Conservation (phyloP, 2,113 vertebrate species). For the Nerophis lumbriciformis region DNA sequence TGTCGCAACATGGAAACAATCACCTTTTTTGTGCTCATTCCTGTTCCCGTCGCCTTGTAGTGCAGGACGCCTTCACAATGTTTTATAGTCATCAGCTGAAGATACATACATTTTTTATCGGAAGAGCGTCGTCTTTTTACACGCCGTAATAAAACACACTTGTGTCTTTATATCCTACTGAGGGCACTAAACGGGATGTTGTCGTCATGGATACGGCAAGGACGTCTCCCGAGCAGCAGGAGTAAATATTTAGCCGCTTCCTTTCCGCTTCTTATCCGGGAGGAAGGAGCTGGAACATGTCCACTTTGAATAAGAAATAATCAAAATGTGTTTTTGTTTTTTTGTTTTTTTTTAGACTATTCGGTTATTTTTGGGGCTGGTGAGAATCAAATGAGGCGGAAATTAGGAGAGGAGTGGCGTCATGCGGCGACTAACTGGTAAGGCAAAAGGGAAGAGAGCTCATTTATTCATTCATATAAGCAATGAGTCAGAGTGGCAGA, state of each 20-base stretch:
- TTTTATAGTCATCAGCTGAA: slow-evolving; percentile 29
- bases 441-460: slow-evolving; percentile 4
- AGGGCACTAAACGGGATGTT: slow-evolving; percentile 19
- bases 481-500: slow-evolving; percentile 26
- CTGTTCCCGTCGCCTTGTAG: neutral
- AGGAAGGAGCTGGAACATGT: slow-evolving; percentile 8
- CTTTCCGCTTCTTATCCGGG: neutral
- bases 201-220: slow-evolving; percentile 15
- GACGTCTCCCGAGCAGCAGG: slow-evolving; percentile 18
- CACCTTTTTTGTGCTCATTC: neutral
- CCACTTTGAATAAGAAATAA: slow-evolving; percentile 7
- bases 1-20: slow-evolving; percentile 1
- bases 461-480: slow-evolving; percentile 19
- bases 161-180: slow-evolving; percentile 20
- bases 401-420: slow-evolving; percentile 4
- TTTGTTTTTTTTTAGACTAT: slow-evolving; percentile 6
- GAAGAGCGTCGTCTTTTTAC: slow-evolving; percentile 1
- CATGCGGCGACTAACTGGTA: neutral
- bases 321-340: neutral
- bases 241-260: slow-evolving; percentile 13
- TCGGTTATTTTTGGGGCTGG: neutral
- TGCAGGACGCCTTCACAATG: neutral
- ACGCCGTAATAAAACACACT: slow-evolving; percentile 27
- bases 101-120: slow-evolving; percentile 9
- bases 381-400: slow-evolving; percentile 3